Evolutionary conservation across 2,888 invertebrate genomes (phyloP).

Genomic region (Alviniconcha strummeri): DNA sequence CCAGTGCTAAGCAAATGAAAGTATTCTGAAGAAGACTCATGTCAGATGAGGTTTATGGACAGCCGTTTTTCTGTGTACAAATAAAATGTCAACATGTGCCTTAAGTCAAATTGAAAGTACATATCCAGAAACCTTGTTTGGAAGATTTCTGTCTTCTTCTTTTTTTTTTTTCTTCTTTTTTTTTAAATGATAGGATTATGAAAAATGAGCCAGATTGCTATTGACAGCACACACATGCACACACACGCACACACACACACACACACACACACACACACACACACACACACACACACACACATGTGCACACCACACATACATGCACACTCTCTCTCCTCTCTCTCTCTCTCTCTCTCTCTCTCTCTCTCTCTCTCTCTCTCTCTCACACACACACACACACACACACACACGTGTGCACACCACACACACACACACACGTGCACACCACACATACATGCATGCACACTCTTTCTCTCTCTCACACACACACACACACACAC

Average conservation of each 20-base stretch:
- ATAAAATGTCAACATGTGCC: no score
- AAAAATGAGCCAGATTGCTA: not conserved
- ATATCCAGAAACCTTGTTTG: no score
- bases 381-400: not conserved
- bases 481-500: conserved; percentile 4
- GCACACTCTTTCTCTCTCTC: not conserved
- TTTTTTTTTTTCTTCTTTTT: no score
- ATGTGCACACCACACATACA: not conserved
- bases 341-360: not conserved
- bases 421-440: not conserved
- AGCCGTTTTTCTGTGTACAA: no score
- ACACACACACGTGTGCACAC: not conserved
- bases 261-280: not conserved
- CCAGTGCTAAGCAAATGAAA: no score
- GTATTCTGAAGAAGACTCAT: no score
- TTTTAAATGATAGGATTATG: no score
- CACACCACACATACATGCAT: not conserved
- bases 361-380: not conserved
- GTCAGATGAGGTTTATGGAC: no score
- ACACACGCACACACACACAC: not conserved
- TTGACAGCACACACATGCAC: not conserved
- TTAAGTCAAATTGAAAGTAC: no score
- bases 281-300: not conserved
- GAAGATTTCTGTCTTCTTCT: no score
- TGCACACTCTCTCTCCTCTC: not conserved